Evolutionary conservation across 2,797 vertebrate genomes (phyloP).

Genomic region (Buphagus erythrorhynchus): DNA sequence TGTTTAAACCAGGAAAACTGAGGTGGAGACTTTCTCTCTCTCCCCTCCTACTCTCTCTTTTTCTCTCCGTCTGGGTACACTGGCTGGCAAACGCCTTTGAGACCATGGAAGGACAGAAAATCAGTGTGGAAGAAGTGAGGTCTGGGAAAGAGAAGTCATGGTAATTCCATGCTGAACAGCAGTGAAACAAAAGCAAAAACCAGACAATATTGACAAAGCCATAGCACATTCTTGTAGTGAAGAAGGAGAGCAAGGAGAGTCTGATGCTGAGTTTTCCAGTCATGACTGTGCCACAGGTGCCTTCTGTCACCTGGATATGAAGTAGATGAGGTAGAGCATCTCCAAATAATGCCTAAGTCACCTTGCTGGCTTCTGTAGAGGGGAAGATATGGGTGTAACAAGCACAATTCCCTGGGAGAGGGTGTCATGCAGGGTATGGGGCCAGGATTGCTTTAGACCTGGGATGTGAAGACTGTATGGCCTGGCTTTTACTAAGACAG

Average conservation of each 20-base stretch:
- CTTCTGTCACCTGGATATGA: background rate
- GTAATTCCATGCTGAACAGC: background rate
- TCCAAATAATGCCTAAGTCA: background rate
- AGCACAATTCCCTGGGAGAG: background rate
- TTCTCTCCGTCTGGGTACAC: background rate
- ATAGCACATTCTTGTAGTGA: background rate
- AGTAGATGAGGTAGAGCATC: background rate
- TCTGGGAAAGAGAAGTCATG: background rate
- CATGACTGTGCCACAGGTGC: background rate
- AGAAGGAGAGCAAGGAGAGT: background rate
- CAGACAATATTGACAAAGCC: background rate
- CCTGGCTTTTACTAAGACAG: background rate
- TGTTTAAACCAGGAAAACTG: background rate
- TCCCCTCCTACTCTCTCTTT: background rate
- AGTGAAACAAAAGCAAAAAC: background rate
- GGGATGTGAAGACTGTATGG: background rate
- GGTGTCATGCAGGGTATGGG: accelerated
- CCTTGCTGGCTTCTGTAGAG: background rate
- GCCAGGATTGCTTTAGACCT: background rate
- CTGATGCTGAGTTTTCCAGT: background rate
- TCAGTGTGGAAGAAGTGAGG: background rate
- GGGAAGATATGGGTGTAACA: background rate
- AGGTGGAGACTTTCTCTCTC: background rate
- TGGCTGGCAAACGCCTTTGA: background rate
- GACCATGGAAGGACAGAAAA: background rate